Percentiles rank a stretch among this genome's conserved stretches.
Evolutionary conservation across 2,797 vertebrate genomes (phyloP).

Genomic region (Poliocrania exsul): DNA sequence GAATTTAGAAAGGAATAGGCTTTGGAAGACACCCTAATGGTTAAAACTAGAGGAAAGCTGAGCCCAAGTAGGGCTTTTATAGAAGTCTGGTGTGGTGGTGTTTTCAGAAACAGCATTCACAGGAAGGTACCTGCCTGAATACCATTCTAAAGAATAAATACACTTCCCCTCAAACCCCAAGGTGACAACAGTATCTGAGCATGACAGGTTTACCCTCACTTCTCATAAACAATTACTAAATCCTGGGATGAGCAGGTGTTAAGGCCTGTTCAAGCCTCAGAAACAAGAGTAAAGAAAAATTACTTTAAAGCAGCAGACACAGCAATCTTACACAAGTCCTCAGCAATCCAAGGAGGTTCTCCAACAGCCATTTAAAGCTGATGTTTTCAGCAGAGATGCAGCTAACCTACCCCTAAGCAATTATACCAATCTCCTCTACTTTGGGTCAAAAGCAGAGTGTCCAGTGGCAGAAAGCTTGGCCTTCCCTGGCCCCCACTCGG

Average conservation of each 20-base stretch:
- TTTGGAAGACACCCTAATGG: not conserved
- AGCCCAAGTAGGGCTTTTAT: not conserved
- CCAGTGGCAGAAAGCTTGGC: not conserved
- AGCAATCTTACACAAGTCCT: not conserved
- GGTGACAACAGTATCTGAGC: not conserved
- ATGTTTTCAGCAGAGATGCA: not conserved
- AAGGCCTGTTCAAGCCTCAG: not conserved
- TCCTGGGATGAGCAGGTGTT: not conserved
- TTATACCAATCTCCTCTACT: not conserved
- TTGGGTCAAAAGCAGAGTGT: not conserved
- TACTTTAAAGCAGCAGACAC: not conserved
- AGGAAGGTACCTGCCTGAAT: not conserved
- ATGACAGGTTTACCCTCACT: not conserved
- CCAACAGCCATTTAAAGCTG: not conserved
- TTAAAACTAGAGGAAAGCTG: not conserved
- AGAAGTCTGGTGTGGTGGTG: not conserved
- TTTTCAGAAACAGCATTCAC: not conserved
- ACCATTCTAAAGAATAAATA: not conserved
- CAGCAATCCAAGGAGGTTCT: not conserved
- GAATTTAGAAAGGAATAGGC: not conserved
- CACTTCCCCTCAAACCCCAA: accelerated
- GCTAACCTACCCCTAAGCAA: not conserved
- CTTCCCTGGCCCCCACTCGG: too few species aligned
- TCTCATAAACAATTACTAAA: not conserved
- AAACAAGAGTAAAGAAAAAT: not conserved